Percentiles rank a stretch among this genome's conserved stretches.
phyloP scores from a whole-genome alignment of 2,797 vertebrate species.

The Pipistrellus pipistrellus region DNA sequence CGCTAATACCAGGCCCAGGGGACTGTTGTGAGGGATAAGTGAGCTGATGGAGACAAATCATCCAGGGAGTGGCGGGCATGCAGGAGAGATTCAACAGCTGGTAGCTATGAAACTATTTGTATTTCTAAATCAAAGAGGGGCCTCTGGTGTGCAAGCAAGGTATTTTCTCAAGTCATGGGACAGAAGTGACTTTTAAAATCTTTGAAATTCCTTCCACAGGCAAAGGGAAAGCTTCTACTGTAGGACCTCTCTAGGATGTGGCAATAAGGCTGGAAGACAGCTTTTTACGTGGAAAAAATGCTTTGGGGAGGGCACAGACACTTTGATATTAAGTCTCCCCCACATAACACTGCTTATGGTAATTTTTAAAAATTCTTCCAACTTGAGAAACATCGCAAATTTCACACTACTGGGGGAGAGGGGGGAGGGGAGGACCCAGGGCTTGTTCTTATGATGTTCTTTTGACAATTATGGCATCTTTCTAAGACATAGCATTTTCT shows the following conservation, averaged over 20 bases:
- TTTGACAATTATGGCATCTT: not conserved
- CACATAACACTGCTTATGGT: not conserved
- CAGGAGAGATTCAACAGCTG: not conserved
- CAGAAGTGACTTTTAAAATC: not conserved
- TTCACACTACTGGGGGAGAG: not conserved
- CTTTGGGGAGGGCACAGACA: not conserved
- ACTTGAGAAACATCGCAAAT: constrained; percentile 21
- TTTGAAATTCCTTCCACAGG: not conserved
- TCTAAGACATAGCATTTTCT: not conserved
- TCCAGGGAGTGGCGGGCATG: not conserved
- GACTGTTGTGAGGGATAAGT: not conserved
- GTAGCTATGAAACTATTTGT: not conserved
- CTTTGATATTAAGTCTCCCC: not conserved
- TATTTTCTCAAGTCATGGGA: constrained; percentile 33
- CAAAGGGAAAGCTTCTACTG: not conserved
- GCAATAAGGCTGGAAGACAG: not conserved
- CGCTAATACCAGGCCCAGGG: not conserved
- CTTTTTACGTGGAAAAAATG: not conserved
- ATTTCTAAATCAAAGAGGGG: constrained; percentile 66
- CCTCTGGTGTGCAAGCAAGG: constrained; percentile 71
- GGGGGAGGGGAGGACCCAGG: not conserved
- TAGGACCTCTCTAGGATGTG: not conserved
- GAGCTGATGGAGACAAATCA: not conserved
- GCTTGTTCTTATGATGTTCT: not conserved
- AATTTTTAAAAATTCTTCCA: not conserved